Conservation (phyloP, 2,888 invertebrate species). For the Lucinisca nassula region DNA sequence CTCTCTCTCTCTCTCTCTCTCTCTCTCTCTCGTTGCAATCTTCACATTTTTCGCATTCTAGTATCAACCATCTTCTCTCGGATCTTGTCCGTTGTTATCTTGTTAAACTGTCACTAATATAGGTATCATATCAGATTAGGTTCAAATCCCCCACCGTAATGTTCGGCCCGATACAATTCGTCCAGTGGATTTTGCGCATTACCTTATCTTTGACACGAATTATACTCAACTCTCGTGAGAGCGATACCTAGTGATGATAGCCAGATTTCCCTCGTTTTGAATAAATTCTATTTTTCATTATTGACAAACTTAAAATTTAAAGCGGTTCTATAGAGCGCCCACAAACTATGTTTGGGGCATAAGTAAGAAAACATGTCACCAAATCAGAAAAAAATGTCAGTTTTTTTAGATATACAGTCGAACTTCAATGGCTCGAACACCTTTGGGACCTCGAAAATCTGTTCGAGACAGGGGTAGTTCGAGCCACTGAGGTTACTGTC, state of each 20-base stretch:
- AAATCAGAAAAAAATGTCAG: too few relatives aligned
- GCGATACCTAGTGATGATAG: conserved; percentile 12
- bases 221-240: conserved; percentile 56
- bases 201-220: conserved; percentile 67
- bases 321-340: too few relatives aligned
- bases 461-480: too few relatives aligned
- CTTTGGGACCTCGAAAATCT: too few relatives aligned
- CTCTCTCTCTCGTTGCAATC: conserved; percentile 17
- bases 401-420: too few relatives aligned
- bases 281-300: too few relatives aligned
- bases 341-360: too few relatives aligned
- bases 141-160: conserved; percentile 45
- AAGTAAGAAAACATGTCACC: too few relatives aligned
- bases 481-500: too few relatives aligned
- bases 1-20: conserved; percentile 43
- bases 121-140: conserved; percentile 67
- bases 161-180: not conserved
- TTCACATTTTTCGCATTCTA: not conserved
- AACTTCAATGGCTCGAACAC: too few relatives aligned
- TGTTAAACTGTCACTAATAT: conserved; percentile 47
- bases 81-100: conserved; percentile 44
- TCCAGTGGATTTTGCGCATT: not conserved
- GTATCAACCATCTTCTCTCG: not conserved
- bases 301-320: too few relatives aligned
- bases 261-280: not conserved